Evolutionary conservation across 2,888 invertebrate species (phyloP), one percentile per base, ranked within the genome.

Genomic region (Habroteleia sp.): DNA sequence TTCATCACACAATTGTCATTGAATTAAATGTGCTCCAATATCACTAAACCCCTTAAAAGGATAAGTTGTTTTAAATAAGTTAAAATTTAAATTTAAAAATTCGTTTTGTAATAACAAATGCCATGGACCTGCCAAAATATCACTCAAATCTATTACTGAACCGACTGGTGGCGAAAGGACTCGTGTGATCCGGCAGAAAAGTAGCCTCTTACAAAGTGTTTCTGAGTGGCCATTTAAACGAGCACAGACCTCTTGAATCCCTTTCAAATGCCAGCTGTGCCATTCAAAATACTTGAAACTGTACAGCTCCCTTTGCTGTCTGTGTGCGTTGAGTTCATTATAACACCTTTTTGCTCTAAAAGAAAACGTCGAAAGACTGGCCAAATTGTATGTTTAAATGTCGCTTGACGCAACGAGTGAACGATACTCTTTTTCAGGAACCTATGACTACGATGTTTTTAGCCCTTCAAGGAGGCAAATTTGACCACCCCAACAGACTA

Each of bases 391-490:
- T 13, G 33, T 72, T 69, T 68, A n/a, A n/a, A n/a, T n/a, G n/a
- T n/a, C n/a, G n/a, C n/a, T n/a, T n/a, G n/a, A n/a, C n/a, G n/a
- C n/a, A n/a, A n/a, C n/a, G n/a, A n/a, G n/a, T n/a, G n/a, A n/a
- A n/a, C n/a, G n/a, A n/a, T n/a, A n/a, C n/a, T n/a, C n/a, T n/a
- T n/a, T 89, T 89, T 1, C 89, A 97, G 96, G 99, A 99, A 90
- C 99, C 99, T 0, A 97, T 99, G 91, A 98, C 98, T n/a, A 97
- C 98, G 29, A 97, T 99, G 96, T 99, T 98, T 91, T 91, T 99
- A 81, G 96, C 97, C 31, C 92, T 99, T 39, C 99, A 99, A 91
- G 98, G 98, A 41, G 99, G 99, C 74, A 99, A 99, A 89, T 99
- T 99, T 89, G 99, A 99, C 89, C 98, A 99, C 89, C 98, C 99